These are phyloP conservation scores for Thripadectes ignobilis DNA, from an alignment of 2,797 vertebrate species.

Conservation along the genomic window DNA sequence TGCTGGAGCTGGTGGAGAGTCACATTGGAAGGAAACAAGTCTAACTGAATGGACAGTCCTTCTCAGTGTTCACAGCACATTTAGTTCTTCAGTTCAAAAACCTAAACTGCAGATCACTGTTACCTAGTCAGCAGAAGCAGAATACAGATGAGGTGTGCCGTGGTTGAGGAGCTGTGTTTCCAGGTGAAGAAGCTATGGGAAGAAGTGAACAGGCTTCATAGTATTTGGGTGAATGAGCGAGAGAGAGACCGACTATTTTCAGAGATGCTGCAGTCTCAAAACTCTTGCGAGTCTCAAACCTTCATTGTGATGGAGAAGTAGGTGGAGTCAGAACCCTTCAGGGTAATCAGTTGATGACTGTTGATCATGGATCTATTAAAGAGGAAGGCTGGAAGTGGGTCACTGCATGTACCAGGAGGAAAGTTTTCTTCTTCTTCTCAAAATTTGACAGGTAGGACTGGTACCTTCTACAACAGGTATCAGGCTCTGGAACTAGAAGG, in stretches of 20 bases:
- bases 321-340: not conserved
- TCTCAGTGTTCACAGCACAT: fast-evolving
- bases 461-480: not conserved
- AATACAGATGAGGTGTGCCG: not conserved
- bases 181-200: not conserved
- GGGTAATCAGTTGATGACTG: not conserved
- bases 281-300: not conserved
- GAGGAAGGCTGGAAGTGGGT: not conserved
- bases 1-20: not conserved
- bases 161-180: not conserved
- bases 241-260: not conserved
- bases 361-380: not conserved
- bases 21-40: not conserved
- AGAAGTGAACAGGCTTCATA: not conserved
- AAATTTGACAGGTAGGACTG: not conserved
- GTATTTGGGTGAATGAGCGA: not conserved
- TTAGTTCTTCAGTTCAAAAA: not conserved
- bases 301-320: not conserved
- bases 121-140: not conserved
- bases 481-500: not conserved
- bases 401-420: not conserved
- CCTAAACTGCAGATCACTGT: not conserved
- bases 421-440: not conserved
- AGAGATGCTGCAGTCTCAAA: not conserved
- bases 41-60: not conserved